These are phyloP conservation scores for Dasyurus viverrinus DNA, from an alignment of 2,113 vertebrate species.

Conservation along the genomic window DNA sequence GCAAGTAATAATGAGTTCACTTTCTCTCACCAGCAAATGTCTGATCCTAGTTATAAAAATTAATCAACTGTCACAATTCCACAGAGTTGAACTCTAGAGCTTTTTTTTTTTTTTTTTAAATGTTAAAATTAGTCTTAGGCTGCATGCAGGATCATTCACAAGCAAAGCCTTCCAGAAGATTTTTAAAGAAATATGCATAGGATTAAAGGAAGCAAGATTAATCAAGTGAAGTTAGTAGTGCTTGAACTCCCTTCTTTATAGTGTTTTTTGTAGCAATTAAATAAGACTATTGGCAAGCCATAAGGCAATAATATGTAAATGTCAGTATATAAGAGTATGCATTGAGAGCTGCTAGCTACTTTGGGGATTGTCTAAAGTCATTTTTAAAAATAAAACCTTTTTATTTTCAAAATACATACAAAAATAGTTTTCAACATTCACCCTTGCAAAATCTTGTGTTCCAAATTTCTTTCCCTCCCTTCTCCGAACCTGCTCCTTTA, in stretches of 20 bases:
- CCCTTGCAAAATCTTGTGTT: no score
- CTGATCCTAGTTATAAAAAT: neutral
- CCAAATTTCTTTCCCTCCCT: no score
- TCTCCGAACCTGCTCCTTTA: no score
- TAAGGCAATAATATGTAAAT: neutral
- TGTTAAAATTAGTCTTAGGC: neutral
- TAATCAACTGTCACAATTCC: neutral
- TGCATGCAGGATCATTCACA: neutral
- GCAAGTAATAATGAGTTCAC: neutral
- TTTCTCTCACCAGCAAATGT: neutral
- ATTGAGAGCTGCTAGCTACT: neutral
- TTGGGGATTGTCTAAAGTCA: neutral
- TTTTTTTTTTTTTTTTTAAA: neutral
- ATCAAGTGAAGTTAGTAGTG: neutral
- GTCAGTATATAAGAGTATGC: neutral
- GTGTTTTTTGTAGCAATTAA: neutral
- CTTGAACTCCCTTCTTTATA: neutral
- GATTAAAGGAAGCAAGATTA: neutral
- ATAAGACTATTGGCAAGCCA: neutral
- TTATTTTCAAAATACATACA: no score
- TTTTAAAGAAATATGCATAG: neutral
- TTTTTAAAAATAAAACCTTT: no score
- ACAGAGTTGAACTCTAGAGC: neutral
- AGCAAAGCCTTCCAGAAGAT: neutral
- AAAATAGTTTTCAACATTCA: no score